A percentile compares a stretch with the other conserved stretches of the same genome.
Conservation (phyloP, 1,140 invertebrate genomes). For the Procambarus clarkii region DNA sequence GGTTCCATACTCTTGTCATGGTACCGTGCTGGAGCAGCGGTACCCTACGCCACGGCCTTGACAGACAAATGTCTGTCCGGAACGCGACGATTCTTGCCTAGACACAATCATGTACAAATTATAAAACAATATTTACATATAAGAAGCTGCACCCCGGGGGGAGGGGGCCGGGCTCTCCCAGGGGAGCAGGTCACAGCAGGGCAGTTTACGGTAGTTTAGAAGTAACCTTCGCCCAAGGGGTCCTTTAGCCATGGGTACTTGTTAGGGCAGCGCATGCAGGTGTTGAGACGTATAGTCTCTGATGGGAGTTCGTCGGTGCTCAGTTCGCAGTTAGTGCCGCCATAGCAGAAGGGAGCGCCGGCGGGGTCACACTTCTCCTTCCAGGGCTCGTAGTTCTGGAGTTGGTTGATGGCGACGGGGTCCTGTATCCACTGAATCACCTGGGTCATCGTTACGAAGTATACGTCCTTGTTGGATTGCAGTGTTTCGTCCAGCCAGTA, state of each 20-base stretch:
- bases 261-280: constrained; percentile 92
- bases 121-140: constrained; percentile 72
- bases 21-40: neutral
- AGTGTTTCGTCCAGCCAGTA: constrained; percentile 96
- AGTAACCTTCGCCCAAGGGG: constrained; percentile 82
- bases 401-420: constrained; percentile 87
- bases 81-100: constrained; percentile 46
- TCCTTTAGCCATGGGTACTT: constrained; percentile 97
- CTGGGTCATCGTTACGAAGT: constrained; percentile 98
- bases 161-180: neutral
- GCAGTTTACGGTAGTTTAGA: constrained; percentile 41
- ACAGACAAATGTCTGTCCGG: constrained; percentile 11
- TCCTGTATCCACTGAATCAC: constrained; percentile 98
- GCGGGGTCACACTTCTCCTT: constrained; percentile 92
- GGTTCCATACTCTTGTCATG: constrained; percentile 23
- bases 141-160: constrained; percentile 27
- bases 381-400: constrained; percentile 95
- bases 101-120: constrained; percentile 69
- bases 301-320: constrained; percentile 94
- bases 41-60: neutral
- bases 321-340: constrained; percentile 83
- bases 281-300: constrained; percentile 94
- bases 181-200: neutral
- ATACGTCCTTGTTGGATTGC: constrained; percentile 91
- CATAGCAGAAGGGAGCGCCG: constrained; percentile 85